These are phyloP conservation scores for Poecilia picta DNA, from an alignment of 2,797 vertebrate genomes.

Conservation along the genomic window DNA sequence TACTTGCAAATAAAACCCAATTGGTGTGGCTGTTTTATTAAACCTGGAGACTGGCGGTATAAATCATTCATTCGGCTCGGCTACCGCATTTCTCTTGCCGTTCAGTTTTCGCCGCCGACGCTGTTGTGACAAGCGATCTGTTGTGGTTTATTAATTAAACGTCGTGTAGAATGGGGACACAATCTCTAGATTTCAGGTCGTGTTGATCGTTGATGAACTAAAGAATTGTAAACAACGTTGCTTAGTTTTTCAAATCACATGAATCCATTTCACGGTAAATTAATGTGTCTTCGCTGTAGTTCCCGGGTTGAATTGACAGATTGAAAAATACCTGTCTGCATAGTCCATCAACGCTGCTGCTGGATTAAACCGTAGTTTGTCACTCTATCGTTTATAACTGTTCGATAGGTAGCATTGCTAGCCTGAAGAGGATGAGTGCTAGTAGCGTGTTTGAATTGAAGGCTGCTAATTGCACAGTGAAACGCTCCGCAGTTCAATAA, in stretches of 20 bases:
- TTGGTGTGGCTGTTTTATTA: background rate
- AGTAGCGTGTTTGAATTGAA: slow-evolving; percentile 54
- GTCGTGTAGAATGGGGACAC: slow-evolving; percentile 1
- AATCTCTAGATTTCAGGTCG: background rate
- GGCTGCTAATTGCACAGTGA: background rate
- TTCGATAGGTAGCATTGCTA: slow-evolving; percentile 2
- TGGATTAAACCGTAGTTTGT: background rate
- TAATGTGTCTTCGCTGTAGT: slow-evolving; percentile 9
- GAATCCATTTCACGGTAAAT: slow-evolving; percentile 40
- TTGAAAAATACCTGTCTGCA: background rate
- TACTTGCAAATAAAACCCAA: background rate
- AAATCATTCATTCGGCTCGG: slow-evolving; percentile 50
- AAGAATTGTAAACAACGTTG: slow-evolving; percentile 67
- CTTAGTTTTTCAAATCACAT: slow-evolving; percentile 37
- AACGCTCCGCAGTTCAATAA: background rate
- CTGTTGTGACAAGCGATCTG: slow-evolving; percentile 10
- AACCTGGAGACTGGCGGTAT: slow-evolving; percentile 8
- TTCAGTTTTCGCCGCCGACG: background rate
- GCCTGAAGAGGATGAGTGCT: slow-evolving; percentile 20
- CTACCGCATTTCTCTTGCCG: slow-evolving; percentile 19
- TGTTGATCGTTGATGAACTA: slow-evolving; percentile 2
- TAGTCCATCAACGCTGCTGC: background rate
- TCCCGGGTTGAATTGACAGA: slow-evolving; percentile 17
- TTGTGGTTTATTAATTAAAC: slow-evolving; percentile 21
- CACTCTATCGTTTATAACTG: background rate